Evolutionary conservation across 2,797 vertebrate species (phyloP).

Genomic region (Squalus acanthias): DNA sequence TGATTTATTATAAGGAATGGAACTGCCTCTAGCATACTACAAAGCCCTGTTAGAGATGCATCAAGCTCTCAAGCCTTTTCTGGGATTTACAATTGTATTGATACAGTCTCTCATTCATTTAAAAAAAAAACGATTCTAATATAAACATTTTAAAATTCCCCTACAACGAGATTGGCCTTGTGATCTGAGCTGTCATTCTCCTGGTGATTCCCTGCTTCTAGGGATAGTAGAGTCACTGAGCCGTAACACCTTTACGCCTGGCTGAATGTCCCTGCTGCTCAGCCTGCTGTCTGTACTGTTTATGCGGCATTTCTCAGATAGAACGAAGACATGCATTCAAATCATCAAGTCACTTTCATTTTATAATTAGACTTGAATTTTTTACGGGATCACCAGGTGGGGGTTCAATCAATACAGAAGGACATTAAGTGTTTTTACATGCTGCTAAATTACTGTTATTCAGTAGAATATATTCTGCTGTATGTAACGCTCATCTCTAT

Average conservation of each 20-base stretch:
- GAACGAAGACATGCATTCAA: not conserved
- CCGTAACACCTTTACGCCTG: not conserved
- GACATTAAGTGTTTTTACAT: not conserved
- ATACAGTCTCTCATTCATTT: not conserved
- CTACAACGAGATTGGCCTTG: not conserved
- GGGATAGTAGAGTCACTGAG: not conserved
- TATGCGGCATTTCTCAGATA: not conserved
- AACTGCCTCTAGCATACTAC: not conserved
- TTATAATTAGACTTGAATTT: not conserved
- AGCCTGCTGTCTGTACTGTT: not conserved
- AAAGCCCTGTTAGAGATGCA: not conserved
- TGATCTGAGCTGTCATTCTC: not conserved
- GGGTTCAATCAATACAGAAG: not conserved
- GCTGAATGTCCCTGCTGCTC: not conserved
- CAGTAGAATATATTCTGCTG: not conserved
- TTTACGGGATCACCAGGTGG: not conserved
- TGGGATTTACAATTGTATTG: not conserved
- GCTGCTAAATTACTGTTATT: not conserved
- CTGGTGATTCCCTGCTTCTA: not conserved
- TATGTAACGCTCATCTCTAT: not conserved
- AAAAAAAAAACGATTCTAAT: not conserved
- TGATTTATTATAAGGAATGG: not conserved
- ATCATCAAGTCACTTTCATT: not conserved
- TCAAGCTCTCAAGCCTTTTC: not conserved
- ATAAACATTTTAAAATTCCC: not conserved